Conservation (phyloP, 2,797 vertebrate species). For the Amniataba percoides region DNA sequence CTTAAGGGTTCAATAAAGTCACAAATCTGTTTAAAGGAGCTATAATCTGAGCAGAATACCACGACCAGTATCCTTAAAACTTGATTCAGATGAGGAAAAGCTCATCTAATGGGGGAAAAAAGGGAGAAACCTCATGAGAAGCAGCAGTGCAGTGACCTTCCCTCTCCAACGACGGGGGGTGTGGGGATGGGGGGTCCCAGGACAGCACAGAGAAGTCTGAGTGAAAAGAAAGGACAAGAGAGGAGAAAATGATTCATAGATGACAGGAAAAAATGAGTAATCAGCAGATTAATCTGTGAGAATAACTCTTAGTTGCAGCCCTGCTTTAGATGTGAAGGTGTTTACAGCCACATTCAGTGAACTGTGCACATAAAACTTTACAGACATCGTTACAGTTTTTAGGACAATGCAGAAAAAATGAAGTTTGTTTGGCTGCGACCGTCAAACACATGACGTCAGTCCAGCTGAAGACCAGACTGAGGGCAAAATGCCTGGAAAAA, state of each 20-base stretch:
- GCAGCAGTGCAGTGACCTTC: neutral
- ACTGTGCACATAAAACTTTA: neutral
- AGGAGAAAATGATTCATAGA: neutral
- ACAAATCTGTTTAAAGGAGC: neutral
- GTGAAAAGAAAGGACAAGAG: neutral
- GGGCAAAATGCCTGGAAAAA: neutral
- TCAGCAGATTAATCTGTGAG: neutral
- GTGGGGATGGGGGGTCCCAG: neutral
- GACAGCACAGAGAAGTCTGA: neutral
- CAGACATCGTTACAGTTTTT: neutral
- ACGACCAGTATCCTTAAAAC: neutral
- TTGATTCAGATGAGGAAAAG: neutral
- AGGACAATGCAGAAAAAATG: neutral
- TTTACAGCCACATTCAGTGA: neutral
- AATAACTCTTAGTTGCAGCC: neutral
- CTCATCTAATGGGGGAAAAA: neutral
- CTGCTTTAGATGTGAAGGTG: neutral
- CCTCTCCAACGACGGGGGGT: too few species aligned
- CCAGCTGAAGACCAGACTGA: constrained; percentile 10
- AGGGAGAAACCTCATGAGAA: neutral
- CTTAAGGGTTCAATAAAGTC: too few species aligned
- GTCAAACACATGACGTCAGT: neutral
- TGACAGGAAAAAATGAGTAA: too few species aligned
- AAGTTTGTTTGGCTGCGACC: neutral
- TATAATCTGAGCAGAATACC: neutral